Conservation (phyloP, 2,113 vertebrate species). For the Typhlomys cinereus region DNA sequence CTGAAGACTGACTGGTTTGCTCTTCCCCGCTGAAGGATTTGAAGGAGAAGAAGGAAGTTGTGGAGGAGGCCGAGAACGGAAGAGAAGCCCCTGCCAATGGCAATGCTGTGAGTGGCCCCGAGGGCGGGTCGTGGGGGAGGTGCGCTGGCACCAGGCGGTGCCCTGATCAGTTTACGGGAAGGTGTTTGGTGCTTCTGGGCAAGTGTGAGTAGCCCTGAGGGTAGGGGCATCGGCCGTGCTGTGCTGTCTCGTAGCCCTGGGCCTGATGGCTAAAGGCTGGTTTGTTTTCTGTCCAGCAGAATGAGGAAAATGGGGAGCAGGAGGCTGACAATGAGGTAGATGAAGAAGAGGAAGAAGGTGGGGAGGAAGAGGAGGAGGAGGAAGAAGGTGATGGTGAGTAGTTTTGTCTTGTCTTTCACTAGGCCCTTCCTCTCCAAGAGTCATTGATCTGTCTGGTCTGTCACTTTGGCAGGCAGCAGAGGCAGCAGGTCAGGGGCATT, state of each 20-base stretch:
- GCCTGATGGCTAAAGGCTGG: background rate
- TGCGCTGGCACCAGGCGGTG: background rate
- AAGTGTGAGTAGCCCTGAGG: background rate
- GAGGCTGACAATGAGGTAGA: slow-evolving; percentile 89
- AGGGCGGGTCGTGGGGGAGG: background rate
- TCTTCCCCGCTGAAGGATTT: slow-evolving; percentile 89
- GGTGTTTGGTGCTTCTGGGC: background rate
- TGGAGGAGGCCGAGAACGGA: slow-evolving; percentile 96
- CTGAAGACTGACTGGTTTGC: slow-evolving; percentile 68
- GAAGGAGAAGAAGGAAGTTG: slow-evolving; percentile 96
- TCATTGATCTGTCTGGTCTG: rapidly evolving
- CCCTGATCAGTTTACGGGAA: background rate
- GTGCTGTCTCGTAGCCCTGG: background rate
- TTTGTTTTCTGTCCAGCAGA: slow-evolving; percentile 83
- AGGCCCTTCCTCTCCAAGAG: background rate
- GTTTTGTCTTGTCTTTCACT: background rate
- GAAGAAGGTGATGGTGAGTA: slow-evolving; percentile 88
- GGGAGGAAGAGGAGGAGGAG: slow-evolving; percentile 88
- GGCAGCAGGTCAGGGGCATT: background rate
- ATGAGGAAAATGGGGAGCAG: slow-evolving; percentile 89
- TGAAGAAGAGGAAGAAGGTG: slow-evolving; percentile 89
- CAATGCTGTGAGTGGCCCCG: slow-evolving; percentile 90
- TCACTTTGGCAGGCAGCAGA: background rate
- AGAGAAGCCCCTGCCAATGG: slow-evolving; percentile 95
- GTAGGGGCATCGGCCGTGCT: no score